A percentile compares a stretch with the other conserved stretches of the same genome.
Conservation (phyloP, 30 jellyfish, hydroid and myxozoan genomes). For the Aurelia sp. region DNA sequence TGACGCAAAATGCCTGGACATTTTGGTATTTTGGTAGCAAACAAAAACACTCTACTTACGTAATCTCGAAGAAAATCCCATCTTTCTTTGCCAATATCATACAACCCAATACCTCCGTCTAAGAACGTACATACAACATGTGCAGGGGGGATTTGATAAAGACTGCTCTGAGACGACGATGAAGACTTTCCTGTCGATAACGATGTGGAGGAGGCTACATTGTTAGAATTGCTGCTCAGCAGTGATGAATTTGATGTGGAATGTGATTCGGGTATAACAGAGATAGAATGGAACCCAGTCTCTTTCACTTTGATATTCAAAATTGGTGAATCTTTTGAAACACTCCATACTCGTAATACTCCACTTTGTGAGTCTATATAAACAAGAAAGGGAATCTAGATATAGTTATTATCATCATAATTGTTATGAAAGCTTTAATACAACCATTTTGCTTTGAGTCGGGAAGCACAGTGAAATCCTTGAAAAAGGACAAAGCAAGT, state of each 20-base stretch:
- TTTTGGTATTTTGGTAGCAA: background rate
- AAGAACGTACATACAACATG: constrained; percentile 71
- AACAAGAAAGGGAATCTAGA: background rate
- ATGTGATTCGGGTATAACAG: constrained; percentile 51
- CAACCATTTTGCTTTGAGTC: too few species aligned
- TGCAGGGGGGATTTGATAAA: constrained; percentile 72
- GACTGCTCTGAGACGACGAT: constrained; percentile 4
- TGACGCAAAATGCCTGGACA: background rate
- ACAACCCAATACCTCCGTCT: constrained; percentile 92
- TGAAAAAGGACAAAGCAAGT: too few species aligned
- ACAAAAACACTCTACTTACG: constrained; percentile 23
- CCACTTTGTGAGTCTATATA: constrained; percentile 81
- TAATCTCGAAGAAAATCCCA: constrained; percentile 86
- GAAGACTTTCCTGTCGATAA: constrained; percentile 39
- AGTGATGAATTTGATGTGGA: background rate
- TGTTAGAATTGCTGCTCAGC: background rate
- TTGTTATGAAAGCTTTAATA: too few species aligned
- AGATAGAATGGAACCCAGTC: constrained; percentile 82
- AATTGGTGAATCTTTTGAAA: constrained; percentile 68
- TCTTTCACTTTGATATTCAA: constrained; percentile 69
- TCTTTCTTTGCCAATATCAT: constrained; percentile 56
- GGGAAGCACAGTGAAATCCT: too few species aligned
- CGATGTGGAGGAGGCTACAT: constrained; percentile 64
- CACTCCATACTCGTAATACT: constrained; percentile 86
- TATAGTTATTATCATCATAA: too few species aligned